phyloP scores from a whole-genome alignment of 2,113 vertebrate genomes.

The Rana temporaria region DNA sequence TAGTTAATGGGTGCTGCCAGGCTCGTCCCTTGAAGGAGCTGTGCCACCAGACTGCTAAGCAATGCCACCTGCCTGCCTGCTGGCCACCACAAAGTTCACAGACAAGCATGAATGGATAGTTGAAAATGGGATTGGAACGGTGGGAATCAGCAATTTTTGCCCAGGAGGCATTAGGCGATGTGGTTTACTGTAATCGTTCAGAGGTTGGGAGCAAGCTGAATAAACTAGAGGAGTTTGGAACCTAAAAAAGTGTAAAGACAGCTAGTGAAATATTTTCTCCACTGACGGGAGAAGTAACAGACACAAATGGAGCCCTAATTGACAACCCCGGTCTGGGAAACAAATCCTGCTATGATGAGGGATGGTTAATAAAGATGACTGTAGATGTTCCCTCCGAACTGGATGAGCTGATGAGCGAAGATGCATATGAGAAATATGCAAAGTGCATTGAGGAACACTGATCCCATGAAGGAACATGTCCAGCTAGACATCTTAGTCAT shows the following conservation, averaged over 20 bases:
- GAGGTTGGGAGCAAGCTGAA: constrained; percentile 91
- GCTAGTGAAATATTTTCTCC: constrained; percentile 97
- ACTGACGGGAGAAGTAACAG: constrained; percentile 91
- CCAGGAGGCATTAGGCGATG: constrained; percentile 94
- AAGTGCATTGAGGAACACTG: constrained; percentile 89
- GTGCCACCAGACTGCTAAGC: constrained; percentile 68
- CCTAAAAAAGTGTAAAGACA: constrained; percentile 97
- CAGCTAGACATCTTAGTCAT: constrained; percentile 62
- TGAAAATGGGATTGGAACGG: constrained; percentile 85
- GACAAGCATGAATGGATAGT: constrained; percentile 98
- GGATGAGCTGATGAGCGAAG: constrained; percentile 90
- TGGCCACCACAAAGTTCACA: constrained; percentile 89
- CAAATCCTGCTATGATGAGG: constrained; percentile 96
- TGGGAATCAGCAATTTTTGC: constrained; percentile 98
- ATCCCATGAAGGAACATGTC: constrained; percentile 60
- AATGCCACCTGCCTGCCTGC: constrained; percentile 66
- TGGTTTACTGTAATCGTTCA: constrained; percentile 96
- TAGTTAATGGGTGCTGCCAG: too few species aligned
- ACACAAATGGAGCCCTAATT: constrained; percentile 87
- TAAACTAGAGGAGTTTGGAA: constrained; percentile 95
- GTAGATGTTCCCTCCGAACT: constrained; percentile 91
- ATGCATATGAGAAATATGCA: constrained; percentile 89
- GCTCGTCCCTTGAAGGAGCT: constrained; percentile 57
- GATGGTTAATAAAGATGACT: constrained; percentile 97
- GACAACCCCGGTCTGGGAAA: constrained; percentile 94